These are phyloP conservation scores for Chelon labrosus DNA, from an alignment of 2,797 vertebrate genomes.

Conservation along the genomic window DNA sequence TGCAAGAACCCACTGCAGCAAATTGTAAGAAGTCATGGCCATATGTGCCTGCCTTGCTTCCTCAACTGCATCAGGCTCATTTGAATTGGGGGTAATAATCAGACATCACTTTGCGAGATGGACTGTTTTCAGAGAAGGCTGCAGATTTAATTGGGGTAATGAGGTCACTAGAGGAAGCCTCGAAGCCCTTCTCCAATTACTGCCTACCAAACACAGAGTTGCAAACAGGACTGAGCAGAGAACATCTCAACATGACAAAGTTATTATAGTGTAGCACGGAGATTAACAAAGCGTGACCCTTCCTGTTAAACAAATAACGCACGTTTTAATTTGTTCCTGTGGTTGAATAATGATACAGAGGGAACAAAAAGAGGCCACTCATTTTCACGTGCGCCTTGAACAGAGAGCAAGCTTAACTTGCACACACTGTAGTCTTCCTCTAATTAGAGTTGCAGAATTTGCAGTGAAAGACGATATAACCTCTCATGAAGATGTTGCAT, in stretches of 20 bases:
- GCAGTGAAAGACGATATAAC: not conserved
- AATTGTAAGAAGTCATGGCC: constrained; percentile 11
- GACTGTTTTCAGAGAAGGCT: constrained; percentile 55
- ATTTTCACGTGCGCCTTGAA: constrained; percentile 4
- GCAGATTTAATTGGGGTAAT: constrained; percentile 70
- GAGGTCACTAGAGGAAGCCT: constrained; percentile 71
- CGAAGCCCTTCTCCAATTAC: constrained; percentile 64
- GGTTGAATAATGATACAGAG: constrained; percentile 16
- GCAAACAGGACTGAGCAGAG: constrained; percentile 32
- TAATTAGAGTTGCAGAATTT: constrained; percentile 2
- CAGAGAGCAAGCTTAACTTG: constrained; percentile 11
- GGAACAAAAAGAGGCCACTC: not conserved
- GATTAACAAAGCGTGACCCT: constrained; percentile 49
- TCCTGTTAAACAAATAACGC: constrained; percentile 39
- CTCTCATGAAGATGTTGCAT: constrained; percentile 9
- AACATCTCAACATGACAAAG: constrained; percentile 46
- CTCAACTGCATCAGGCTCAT: constrained; percentile 39
- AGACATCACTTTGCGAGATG: constrained; percentile 56
- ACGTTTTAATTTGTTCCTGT: constrained; percentile 26
- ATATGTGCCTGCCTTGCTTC: constrained; percentile 29
- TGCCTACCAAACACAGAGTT: constrained; percentile 37
- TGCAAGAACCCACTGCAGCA: not conserved
- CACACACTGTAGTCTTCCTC: not conserved
- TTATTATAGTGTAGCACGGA: constrained; percentile 23
- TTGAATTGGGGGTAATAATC: constrained; percentile 51